These are phyloP conservation scores for Perccottus glenii DNA, from an alignment of 2,113 vertebrate genomes.

Conservation along the genomic window DNA sequence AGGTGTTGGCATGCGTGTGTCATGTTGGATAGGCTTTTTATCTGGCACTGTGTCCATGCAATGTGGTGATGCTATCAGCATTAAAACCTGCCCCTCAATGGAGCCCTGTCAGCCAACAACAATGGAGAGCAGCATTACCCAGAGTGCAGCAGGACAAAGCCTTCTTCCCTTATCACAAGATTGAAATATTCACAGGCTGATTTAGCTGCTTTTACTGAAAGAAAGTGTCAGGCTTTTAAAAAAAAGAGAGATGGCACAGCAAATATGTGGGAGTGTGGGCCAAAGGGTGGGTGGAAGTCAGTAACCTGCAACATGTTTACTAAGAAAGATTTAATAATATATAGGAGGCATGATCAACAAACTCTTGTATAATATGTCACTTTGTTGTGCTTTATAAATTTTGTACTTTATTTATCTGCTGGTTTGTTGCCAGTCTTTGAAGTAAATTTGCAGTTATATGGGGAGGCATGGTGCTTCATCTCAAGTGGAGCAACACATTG, in stretches of 20 bases:
- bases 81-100: constrained; percentile 72
- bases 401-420: constrained; percentile 3
- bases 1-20: constrained; percentile 69
- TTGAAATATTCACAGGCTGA: constrained; percentile 76
- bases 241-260: constrained; percentile 47
- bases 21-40: constrained; percentile 73
- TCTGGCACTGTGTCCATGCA: constrained; percentile 72
- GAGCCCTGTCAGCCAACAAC: constrained; percentile 78
- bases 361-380: not conserved
- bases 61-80: constrained; percentile 75
- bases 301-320: constrained; percentile 55
- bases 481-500: constrained; percentile 57
- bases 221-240: constrained; percentile 57
- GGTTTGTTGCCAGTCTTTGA: constrained; percentile 45
- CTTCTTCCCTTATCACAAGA: constrained; percentile 62
- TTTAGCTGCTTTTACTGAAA: constrained; percentile 67
- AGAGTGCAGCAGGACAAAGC: constrained; percentile 73
- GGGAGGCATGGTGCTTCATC: constrained; percentile 20
- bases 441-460: constrained; percentile 50
- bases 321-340: constrained; percentile 31
- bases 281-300: constrained; percentile 10
- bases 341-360: constrained; percentile 42
- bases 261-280: constrained; percentile 11
- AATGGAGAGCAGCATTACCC: constrained; percentile 76
- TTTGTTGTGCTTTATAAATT: not conserved